Percentiles rank a stretch among this genome's conserved stretches.
Conservation (phyloP, 2,797 vertebrate species). For the Phalloptychus januarius region DNA sequence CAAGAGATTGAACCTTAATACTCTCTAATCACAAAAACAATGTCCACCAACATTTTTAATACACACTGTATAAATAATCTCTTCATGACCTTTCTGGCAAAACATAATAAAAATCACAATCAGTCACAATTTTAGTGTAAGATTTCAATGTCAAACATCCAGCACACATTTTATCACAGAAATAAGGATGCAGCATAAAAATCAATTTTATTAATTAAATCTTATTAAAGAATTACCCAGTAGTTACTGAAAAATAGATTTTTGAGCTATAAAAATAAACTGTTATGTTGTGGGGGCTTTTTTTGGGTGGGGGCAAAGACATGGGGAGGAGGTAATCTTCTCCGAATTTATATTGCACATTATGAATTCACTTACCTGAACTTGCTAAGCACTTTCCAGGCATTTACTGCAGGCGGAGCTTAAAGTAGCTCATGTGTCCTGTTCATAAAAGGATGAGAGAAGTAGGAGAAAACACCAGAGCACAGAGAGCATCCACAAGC, state of each 20-base stretch:
- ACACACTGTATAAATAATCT: too few relatives aligned
- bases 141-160: not conserved
- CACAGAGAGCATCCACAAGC: not conserved
- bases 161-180: not conserved
- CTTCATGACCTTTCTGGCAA: too few relatives aligned
- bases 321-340: not conserved
- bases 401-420: not conserved
- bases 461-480: not conserved
- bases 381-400: not conserved
- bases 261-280: too few relatives aligned
- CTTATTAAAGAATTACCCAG: too few relatives aligned
- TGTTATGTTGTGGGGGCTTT: too few relatives aligned
- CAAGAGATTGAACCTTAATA: not conserved
- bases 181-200: not conserved
- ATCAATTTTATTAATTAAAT: not conserved
- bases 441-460: not conserved
- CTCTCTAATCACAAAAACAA: too few relatives aligned
- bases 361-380: not conserved
- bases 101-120: not conserved
- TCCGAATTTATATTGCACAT: not conserved
- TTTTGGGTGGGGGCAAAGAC: too few relatives aligned
- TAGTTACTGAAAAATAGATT: too few relatives aligned
- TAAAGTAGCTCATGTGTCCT: not conserved
- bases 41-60: too few relatives aligned
- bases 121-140: not conserved